phyloP scores from a whole-genome alignment of 2,888 invertebrate species.

The Vesta saturnalis region DNA sequence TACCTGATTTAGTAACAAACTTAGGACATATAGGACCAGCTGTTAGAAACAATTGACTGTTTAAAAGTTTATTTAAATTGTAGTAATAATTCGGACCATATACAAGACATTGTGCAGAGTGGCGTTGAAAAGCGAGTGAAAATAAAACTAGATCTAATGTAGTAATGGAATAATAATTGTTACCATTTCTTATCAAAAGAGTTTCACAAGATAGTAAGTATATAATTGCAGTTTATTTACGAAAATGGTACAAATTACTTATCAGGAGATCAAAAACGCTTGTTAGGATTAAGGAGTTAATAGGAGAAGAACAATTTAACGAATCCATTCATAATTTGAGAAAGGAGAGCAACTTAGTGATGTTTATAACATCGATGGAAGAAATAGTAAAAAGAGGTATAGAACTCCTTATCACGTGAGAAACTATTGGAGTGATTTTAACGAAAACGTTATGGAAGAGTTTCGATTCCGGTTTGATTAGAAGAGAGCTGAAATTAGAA shows the following conservation, averaged over 20 bases:
- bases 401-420: conserved; percentile 29
- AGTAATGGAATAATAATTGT: conserved; percentile 73
- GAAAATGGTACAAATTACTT: conserved; percentile 62
- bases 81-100: conserved; percentile 74
- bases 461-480: conserved; percentile 34
- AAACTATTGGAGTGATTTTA: conserved; percentile 37
- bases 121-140: conserved; percentile 70
- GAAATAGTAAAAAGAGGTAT: conserved; percentile 23
- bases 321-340: conserved; percentile 62
- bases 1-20: conserved; percentile 79
- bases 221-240: conserved; percentile 60
- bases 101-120: conserved; percentile 71
- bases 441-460: conserved; percentile 37
- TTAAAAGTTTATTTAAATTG: conserved; percentile 77
- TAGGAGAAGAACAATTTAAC: conserved; percentile 74
- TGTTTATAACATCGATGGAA: conserved; percentile 64
- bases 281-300: conserved; percentile 73
- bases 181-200: conserved; percentile 70
- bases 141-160: conserved; percentile 67
- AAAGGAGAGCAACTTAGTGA: conserved; percentile 69
- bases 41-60: conserved; percentile 80
- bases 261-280: conserved; percentile 75
- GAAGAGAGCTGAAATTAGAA: conserved; percentile 56
- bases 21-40: conserved; percentile 83
- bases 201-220: conserved; percentile 63